Conservation (phyloP, 2,113 vertebrate genomes). For the Rhinoderma darwinii region DNA sequence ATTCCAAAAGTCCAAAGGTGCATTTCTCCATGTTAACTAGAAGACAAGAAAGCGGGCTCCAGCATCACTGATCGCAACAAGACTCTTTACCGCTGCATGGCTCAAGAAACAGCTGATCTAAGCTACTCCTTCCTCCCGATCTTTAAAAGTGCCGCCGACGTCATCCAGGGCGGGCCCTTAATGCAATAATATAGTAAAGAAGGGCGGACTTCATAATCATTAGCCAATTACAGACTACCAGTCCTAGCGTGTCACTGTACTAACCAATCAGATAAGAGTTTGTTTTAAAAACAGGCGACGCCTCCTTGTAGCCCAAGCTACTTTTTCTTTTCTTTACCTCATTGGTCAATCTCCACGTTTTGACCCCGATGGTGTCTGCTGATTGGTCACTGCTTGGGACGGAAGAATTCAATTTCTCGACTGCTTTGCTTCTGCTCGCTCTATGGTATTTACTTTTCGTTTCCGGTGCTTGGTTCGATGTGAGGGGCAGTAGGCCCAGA, state of each 20-base stretch:
- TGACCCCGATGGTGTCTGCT: neutral
- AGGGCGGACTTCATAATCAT: neutral
- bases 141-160: constrained; percentile 38
- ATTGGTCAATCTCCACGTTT: neutral
- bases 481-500: neutral
- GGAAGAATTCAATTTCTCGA: constrained; percentile 41
- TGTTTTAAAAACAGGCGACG: constrained; percentile 25
- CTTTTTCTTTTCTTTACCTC: neutral
- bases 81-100: constrained; percentile 56
- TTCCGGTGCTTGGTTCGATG: neutral
- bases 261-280: constrained; percentile 8
- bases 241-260: no score
- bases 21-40: no score
- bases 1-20: no score
- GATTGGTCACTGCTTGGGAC: constrained; percentile 33
- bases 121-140: neutral
- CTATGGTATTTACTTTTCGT: neutral
- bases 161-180: neutral
- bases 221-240: neutral
- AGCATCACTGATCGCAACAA: no score
- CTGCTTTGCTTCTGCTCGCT: neutral
- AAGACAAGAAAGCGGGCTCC: no score
- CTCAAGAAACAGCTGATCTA: constrained; percentile 46
- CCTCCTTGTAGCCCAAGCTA: neutral
- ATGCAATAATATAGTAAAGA: neutral